Evolutionary conservation across 2,888 invertebrate genomes (phyloP).

Genomic region (Therioaphis trifolii): DNA sequence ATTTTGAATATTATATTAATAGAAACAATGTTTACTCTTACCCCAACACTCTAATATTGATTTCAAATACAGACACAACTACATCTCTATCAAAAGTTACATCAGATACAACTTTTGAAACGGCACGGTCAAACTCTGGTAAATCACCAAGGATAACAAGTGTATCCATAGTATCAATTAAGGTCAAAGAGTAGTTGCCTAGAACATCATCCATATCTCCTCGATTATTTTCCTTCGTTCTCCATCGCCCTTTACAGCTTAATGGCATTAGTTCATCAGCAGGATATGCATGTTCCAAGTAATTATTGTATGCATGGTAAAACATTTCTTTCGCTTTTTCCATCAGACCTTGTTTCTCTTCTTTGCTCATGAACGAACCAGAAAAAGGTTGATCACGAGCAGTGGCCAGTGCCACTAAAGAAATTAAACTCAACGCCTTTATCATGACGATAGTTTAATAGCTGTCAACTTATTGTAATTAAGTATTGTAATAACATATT

Average conservation of each 20-base stretch:
- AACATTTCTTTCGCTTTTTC: constrained; percentile 95
- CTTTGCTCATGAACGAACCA: constrained; percentile 57
- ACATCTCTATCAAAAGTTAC: constrained; percentile 94
- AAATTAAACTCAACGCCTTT: constrained; percentile 19
- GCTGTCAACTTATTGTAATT: constrained; percentile 44
- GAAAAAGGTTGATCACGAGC: constrained; percentile 49
- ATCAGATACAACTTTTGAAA: constrained; percentile 85
- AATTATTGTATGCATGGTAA: constrained; percentile 94
- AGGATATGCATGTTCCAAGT: constrained; percentile 98
- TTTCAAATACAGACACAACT: constrained; percentile 97
- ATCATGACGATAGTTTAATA: constrained; percentile 31
- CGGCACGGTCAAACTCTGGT: constrained; percentile 92
- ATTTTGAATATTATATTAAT: no score
- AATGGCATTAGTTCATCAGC: constrained; percentile 99
- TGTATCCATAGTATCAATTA: constrained; percentile 94
- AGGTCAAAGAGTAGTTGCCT: constrained; percentile 96
- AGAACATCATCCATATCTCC: constrained; percentile 97
- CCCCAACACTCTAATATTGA: constrained; percentile 98
- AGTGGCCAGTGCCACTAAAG: constrained; percentile 38
- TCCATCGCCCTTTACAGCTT: constrained; percentile 90
- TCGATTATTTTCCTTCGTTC: constrained; percentile 88
- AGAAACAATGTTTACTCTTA: constrained; percentile 70
- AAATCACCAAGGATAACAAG: constrained; percentile 91
- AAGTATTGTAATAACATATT: constrained; percentile 43
- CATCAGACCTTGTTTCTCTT: constrained; percentile 64